A percentile compares a stretch with the other conserved stretches of the same genome.
Conservation (phyloP, 2,888 invertebrate species). For the Empis stercorea region DNA sequence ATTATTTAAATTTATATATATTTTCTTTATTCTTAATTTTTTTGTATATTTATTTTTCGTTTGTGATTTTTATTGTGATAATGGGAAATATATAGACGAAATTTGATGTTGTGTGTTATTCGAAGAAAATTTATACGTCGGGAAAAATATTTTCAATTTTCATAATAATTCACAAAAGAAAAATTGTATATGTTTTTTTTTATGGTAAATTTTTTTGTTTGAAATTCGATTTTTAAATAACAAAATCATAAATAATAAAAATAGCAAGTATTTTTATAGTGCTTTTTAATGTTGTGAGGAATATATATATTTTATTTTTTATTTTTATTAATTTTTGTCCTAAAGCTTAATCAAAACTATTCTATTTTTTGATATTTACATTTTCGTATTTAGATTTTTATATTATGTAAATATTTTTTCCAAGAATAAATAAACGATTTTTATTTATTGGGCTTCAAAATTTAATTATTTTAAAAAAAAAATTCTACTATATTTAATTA, state of each 20-base stretch:
- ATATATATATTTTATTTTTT: not conserved
- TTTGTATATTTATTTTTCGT: not conserved
- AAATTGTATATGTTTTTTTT: not conserved
- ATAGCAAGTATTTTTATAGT: conserved; percentile 1
- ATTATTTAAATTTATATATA: not conserved
- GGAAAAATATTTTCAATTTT: not conserved
- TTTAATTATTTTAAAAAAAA: too few species aligned
- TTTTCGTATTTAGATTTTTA: too few species aligned
- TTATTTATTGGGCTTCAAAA: too few species aligned
- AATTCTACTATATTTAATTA: too few species aligned
- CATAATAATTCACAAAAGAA: not conserved
- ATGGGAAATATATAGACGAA: not conserved
- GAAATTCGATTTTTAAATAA: not conserved
- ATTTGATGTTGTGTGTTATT: too few species aligned
- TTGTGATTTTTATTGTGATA: not conserved
- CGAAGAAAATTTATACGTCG: too few species aligned
- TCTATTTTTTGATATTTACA: too few species aligned
- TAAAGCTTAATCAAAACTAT: too few species aligned
- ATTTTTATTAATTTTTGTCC: not conserved
- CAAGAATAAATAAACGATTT: too few species aligned
- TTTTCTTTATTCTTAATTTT: not conserved
- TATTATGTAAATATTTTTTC: too few species aligned
- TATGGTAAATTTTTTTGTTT: not conserved
- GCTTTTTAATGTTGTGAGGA: conserved; percentile 1
- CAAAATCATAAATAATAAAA: not conserved